A percentile compares a stretch with the other conserved stretches of the same genome.
Conservation (phyloP, 2,888 invertebrate species). For the Ormyrus labotus region DNA sequence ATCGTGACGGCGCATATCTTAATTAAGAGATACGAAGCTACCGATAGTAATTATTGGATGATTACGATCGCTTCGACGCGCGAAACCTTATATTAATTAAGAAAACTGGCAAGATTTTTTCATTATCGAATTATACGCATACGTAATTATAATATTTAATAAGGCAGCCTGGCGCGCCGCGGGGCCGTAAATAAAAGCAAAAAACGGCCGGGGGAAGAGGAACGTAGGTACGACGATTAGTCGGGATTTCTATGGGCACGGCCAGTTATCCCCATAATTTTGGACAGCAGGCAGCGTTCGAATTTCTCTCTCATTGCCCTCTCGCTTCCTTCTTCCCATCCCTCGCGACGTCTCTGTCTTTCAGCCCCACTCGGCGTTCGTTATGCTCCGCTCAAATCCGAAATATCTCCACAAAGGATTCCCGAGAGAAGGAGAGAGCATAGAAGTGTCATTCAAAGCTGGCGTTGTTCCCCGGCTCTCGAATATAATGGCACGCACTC, state of each 20-base stretch:
- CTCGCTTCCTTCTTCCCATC: constrained; percentile 29
- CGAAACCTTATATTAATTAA: constrained; percentile 33
- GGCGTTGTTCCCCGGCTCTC: constrained; percentile 65
- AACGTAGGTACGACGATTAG: constrained; percentile 12
- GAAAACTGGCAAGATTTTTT: constrained; percentile 45
- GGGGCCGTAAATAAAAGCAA: not conserved
- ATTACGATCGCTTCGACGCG: constrained; percentile 35
- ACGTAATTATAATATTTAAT: constrained; percentile 7
- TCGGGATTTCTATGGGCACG: not conserved
- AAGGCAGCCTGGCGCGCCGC: not conserved
- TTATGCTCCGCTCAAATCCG: constrained; percentile 38
- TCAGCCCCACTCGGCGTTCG: constrained; percentile 2
- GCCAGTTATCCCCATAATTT: constrained; percentile 42
- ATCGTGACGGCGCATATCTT: constrained; percentile 11
- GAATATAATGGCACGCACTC: constrained; percentile 72
- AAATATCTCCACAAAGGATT: constrained; percentile 52
- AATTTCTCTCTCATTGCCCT: constrained; percentile 38
- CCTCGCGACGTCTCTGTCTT: constrained; percentile 41
- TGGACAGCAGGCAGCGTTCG: constrained; percentile 19
- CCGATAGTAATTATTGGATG: constrained; percentile 47
- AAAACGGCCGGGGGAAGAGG: not conserved
- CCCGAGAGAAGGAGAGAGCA: constrained; percentile 50
- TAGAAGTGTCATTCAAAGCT: constrained; percentile 70
- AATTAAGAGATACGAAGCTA: constrained; percentile 46
- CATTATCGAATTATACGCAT: constrained; percentile 7